These are phyloP conservation scores for Arbacia lixula DNA, from an alignment of 53 echinoderm and acorn worm species.

Conservation along the genomic window DNA sequence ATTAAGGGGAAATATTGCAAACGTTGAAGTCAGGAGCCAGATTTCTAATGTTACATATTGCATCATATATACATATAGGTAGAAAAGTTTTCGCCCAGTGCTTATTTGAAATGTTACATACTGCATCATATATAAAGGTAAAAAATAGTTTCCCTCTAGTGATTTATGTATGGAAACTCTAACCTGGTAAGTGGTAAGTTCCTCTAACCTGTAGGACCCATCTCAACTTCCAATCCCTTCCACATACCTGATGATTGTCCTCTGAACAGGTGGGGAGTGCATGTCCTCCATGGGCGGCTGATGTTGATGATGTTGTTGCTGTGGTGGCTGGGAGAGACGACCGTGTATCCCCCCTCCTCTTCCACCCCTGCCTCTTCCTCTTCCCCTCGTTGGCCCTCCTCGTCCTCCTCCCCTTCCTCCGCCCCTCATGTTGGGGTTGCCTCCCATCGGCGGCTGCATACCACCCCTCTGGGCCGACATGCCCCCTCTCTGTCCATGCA, in stretches of 20 bases:
- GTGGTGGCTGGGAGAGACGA: background rate
- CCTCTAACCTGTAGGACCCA: too few species aligned
- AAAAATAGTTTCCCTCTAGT: too few species aligned
- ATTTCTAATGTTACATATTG: too few species aligned
- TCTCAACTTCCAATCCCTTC: background rate
- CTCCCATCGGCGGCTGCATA: conserved; percentile 21
- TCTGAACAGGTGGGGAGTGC: conserved; percentile 10
- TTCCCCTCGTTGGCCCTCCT: background rate
- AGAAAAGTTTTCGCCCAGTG: too few species aligned
- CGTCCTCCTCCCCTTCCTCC: conserved; percentile 1
- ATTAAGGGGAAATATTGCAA: too few species aligned
- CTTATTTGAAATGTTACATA: too few species aligned
- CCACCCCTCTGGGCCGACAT: background rate
- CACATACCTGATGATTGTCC: conserved; percentile 29
- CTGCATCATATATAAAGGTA: too few species aligned
- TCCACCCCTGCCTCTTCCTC: conserved; percentile 10
- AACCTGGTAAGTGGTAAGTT: too few species aligned
- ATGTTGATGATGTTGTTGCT: background rate
- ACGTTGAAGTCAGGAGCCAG: too few species aligned
- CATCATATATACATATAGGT: too few species aligned
- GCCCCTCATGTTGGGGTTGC: background rate
- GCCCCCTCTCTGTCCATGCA: background rate
- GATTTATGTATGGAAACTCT: too few species aligned
- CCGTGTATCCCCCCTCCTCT: conserved; percentile 10
- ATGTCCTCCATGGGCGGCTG: background rate